Evolutionary conservation across 2,113 vertebrate genomes (phyloP).

Genomic region (Brienomyrus brachyistius): DNA sequence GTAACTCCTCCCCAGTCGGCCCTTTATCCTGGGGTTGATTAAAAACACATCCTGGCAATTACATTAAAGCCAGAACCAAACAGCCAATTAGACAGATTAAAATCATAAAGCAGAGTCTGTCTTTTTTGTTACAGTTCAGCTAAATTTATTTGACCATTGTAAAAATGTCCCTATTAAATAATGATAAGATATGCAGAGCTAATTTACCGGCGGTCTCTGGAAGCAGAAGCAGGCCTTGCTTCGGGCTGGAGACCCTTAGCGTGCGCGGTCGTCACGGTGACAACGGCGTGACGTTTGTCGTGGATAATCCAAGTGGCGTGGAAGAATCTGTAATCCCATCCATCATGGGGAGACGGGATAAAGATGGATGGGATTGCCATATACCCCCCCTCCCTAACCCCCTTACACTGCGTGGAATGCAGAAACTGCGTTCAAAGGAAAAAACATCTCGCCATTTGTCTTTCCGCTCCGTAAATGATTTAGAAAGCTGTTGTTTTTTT

Average conservation of each 20-base stretch:
- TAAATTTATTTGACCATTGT: slow-evolving; percentile 38
- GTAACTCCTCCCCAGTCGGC: slow-evolving; percentile 34
- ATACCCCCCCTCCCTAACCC: not conserved
- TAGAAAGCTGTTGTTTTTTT: slow-evolving; percentile 6
- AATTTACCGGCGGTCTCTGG: not conserved
- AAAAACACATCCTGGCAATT: slow-evolving; percentile 37
- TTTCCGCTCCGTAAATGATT: not conserved
- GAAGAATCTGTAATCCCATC: not conserved
- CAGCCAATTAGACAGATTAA: slow-evolving; percentile 54
- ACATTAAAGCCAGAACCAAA: slow-evolving; percentile 45
- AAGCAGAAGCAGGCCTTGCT: not conserved
- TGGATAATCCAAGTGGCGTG: not conserved
- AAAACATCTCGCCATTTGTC: not conserved
- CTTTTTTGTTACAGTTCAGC: slow-evolving; percentile 38
- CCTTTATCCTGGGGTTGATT: slow-evolving; percentile 31
- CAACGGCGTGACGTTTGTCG: not conserved
- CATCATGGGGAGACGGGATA: not conserved
- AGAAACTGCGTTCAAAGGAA: not conserved
- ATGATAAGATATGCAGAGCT: slow-evolving; percentile 33
- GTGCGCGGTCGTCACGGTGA: not conserved
- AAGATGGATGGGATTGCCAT: not conserved
- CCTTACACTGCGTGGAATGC: not conserved
- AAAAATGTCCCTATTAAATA: slow-evolving; percentile 51
- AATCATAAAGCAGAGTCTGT: slow-evolving; percentile 42
- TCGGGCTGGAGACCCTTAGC: not conserved